Conservation (phyloP, 2,888 invertebrate genomes). For the Fragum fragum region DNA sequence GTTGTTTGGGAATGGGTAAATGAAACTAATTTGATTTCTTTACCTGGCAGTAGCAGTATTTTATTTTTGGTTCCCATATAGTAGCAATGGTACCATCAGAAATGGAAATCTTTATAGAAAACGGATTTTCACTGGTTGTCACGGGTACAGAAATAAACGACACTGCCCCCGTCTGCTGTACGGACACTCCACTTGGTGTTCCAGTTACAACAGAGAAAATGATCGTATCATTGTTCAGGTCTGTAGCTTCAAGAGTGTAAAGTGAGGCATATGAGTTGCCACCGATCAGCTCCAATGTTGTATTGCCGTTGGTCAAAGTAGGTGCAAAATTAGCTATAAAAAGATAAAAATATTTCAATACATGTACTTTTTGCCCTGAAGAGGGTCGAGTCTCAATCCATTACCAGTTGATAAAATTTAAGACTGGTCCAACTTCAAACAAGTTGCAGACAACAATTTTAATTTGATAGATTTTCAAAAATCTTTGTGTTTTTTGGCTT, state of each 20-base stretch:
- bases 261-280: conserved; percentile 60
- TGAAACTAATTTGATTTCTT: no score
- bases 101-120: conserved; percentile 52
- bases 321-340: conserved; percentile 18
- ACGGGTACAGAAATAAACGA: conserved; percentile 63
- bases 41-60: conserved; percentile 72
- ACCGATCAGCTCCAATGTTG: conserved; percentile 55
- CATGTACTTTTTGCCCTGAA: no score
- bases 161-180: conserved; percentile 49
- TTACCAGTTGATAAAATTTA: no score
- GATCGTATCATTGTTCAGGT: conserved; percentile 68
- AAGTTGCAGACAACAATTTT: no score
- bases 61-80: conserved; percentile 66
- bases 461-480: no score
- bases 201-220: conserved; percentile 50
- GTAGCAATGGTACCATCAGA: conserved; percentile 68
- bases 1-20: no score
- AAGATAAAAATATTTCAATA: no score
- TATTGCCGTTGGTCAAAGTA: conserved; percentile 47
- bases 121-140: conserved; percentile 34
- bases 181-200: conserved; percentile 59
- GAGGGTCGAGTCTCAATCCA: no score
- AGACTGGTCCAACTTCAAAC: no score
- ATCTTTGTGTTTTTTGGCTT: no score
- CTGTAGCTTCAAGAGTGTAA: conserved; percentile 57